Conservation (phyloP, 1,140 invertebrate species). For the Battus philenor region DNA sequence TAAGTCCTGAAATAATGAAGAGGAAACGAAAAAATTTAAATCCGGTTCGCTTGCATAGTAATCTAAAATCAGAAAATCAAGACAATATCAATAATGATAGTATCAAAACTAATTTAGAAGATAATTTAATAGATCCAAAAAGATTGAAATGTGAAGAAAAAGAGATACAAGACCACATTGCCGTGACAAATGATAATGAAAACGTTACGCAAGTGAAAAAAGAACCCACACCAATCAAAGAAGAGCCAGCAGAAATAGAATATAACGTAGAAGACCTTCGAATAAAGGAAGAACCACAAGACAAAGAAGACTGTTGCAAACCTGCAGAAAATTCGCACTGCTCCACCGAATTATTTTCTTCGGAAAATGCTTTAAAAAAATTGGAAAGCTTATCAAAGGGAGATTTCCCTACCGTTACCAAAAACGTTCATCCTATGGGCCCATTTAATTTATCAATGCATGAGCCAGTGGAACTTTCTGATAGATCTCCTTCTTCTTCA, state of each 20-base stretch:
- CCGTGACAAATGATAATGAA: slow-evolving; percentile 19
- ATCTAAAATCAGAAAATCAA: slow-evolving; percentile 26
- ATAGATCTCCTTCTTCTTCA: slow-evolving; percentile 77
- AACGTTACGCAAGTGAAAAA: slow-evolving; percentile 38
- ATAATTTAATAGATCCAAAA: slow-evolving; percentile 58
- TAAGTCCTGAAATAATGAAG: slow-evolving; percentile 75
- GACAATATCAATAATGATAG: slow-evolving; percentile 28
- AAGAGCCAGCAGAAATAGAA: slow-evolving; percentile 39
- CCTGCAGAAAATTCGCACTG: slow-evolving; percentile 30
- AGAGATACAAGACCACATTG: slow-evolving; percentile 21
- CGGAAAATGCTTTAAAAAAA: slow-evolving; percentile 83
- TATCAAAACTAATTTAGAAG: slow-evolving; percentile 22
- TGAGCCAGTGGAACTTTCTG: slow-evolving; percentile 71
- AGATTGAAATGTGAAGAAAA: slow-evolving; percentile 52
- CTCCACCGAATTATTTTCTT: slow-evolving; percentile 49
- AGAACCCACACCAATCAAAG: slow-evolving; percentile 40
- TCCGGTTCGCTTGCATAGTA: slow-evolving; percentile 83
- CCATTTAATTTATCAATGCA: slow-evolving; percentile 57
- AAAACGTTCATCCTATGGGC: slow-evolving; percentile 40
- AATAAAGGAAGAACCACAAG: slow-evolving; percentile 46
- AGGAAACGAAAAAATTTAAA: slow-evolving; percentile 95
- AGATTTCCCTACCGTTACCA: slow-evolving; percentile 78
- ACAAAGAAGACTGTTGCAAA: slow-evolving; percentile 30
- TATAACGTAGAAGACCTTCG: slow-evolving; percentile 46
- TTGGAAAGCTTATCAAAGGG: slow-evolving; percentile 89